Conservation (phyloP, 1,140 invertebrate genomes). For the Galleria mellonella region DNA sequence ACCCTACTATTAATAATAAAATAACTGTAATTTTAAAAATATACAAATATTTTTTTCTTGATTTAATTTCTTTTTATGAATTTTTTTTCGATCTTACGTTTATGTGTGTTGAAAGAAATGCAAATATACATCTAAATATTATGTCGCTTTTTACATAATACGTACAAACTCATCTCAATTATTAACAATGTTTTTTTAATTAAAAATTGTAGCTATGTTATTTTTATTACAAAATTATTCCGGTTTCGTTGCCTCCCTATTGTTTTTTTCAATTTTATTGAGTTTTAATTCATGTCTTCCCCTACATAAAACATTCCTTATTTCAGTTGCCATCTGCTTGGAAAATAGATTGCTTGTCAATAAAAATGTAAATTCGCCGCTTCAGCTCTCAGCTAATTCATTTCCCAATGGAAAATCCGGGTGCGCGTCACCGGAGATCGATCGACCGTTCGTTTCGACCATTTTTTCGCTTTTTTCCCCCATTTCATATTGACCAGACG, state of each 20-base stretch:
- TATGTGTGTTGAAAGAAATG: no score
- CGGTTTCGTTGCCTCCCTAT: not conserved
- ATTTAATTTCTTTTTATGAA: no score
- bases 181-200: no score
- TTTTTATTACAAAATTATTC: not conserved
- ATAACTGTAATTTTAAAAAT: no score
- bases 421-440: slow-evolving; percentile 63
- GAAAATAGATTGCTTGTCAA: slow-evolving; percentile 70
- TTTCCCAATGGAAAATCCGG: slow-evolving; percentile 68
- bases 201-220: no score
- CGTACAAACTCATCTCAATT: no score
- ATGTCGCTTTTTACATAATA: no score
- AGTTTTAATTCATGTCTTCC: slow-evolving; percentile 12
- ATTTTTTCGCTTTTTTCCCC: slow-evolving; percentile 47
- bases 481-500: slow-evolving; percentile 60
- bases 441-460: slow-evolving; percentile 62
- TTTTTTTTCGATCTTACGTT: no score
- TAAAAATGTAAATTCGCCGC: slow-evolving; percentile 72
- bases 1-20: no score
- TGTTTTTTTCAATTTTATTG: slow-evolving; percentile 14
- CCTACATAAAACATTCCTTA: slow-evolving; percentile 26
- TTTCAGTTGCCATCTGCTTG: slow-evolving; percentile 53
- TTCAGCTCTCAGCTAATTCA: slow-evolving; percentile 69
- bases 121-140: no score
- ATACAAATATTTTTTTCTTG: no score